Conservation (phyloP, 1,140 invertebrate species). For the Epicauta chinensis region DNA sequence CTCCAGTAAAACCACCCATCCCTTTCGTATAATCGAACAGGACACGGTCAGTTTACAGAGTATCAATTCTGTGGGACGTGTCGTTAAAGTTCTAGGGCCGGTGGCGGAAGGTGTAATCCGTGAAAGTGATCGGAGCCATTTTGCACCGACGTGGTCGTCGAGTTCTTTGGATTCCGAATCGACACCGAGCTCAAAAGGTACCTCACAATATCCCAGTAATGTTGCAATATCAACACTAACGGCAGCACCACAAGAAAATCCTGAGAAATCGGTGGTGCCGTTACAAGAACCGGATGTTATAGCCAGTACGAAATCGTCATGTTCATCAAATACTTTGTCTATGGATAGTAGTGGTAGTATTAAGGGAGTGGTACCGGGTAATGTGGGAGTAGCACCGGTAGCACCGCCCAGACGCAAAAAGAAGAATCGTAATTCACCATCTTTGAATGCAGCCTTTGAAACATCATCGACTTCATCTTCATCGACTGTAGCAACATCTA, state of each 20-base stretch:
- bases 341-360: too few relatives aligned
- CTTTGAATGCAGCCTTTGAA: slow-evolving; percentile 27
- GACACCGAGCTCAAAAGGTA: slow-evolving; percentile 37
- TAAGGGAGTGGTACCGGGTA: too few relatives aligned
- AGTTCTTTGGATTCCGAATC: slow-evolving; percentile 40
- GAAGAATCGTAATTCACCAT: slow-evolving; percentile 49
- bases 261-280: slow-evolving; percentile 18
- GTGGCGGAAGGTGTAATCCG: slow-evolving; percentile 18
- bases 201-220: slow-evolving; percentile 38
- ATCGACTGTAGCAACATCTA: too few relatives aligned
- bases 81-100: slow-evolving; percentile 57
- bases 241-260: slow-evolving; percentile 5
- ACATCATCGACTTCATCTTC: not conserved
- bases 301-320: slow-evolving; percentile 75
- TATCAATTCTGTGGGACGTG: slow-evolving; percentile 74
- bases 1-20: slow-evolving; percentile 53
- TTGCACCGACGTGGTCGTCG: slow-evolving; percentile 33
- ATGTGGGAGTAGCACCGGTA: slow-evolving; percentile 50
- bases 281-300: slow-evolving; percentile 88
- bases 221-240: slow-evolving; percentile 28
- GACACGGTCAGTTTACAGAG: slow-evolving; percentile 81
- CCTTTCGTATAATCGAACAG: slow-evolving; percentile 75
- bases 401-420: slow-evolving; percentile 79
- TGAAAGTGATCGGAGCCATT: slow-evolving; percentile 17
- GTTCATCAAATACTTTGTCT: slow-evolving; percentile 2